Conservation (phyloP, 2,113 vertebrate genomes). For the Archilochus colubris region DNA sequence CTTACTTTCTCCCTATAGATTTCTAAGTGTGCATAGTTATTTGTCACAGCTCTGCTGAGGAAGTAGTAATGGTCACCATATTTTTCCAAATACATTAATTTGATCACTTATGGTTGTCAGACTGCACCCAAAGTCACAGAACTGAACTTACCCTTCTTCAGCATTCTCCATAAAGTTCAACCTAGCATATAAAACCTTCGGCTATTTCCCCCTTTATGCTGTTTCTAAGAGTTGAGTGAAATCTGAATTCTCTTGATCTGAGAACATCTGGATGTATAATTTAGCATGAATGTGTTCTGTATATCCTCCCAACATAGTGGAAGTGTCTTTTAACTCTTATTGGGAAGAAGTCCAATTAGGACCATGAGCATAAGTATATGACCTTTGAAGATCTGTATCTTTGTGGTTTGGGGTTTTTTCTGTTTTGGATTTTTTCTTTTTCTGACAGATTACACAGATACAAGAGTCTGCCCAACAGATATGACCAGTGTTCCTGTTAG, state of each 20-base stretch:
- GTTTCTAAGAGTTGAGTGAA: not conserved
- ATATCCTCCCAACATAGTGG: not conserved
- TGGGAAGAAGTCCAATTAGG: not conserved
- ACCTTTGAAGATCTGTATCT: not conserved
- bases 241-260: not conserved
- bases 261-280: not conserved
- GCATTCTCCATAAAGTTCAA: not conserved
- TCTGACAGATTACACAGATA: not conserved
- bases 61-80: not conserved
- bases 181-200: not conserved
- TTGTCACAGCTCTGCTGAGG: not conserved
- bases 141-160: not conserved
- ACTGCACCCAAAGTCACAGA: not conserved
- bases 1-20: accelerated
- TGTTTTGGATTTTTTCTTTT: too few species aligned
- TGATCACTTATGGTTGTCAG: not conserved
- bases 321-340: not conserved
- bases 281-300: not conserved
- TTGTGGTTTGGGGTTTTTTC: not conserved
- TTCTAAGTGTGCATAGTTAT: not conserved
- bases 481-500: not conserved
- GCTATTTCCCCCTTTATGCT: accelerated
- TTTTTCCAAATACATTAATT: not conserved
- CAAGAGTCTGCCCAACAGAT: not conserved
- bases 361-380: not conserved